phyloP scores from a whole-genome alignment of 1,140 invertebrate genomes.

The Drosophila varians region DNA sequence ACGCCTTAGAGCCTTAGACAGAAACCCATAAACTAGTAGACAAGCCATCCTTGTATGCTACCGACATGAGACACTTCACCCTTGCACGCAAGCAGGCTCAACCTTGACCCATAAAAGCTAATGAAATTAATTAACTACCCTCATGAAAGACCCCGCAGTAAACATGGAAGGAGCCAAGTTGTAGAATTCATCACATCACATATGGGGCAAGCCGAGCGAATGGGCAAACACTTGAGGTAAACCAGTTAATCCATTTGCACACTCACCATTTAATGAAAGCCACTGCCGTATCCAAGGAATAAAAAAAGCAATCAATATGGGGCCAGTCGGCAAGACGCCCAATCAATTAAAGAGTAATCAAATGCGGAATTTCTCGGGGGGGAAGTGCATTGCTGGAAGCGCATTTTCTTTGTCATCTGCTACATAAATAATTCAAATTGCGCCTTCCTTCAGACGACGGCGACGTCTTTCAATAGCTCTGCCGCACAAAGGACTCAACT shows the following conservation, averaged over 20 bases:
- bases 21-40: slow-evolving; percentile 6
- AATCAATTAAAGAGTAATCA: slow-evolving; percentile 33
- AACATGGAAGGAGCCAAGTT: slow-evolving; percentile 3
- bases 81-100: not conserved
- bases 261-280: slow-evolving; percentile 10
- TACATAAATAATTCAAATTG: slow-evolving; percentile 56
- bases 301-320: slow-evolving; percentile 14
- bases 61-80: slow-evolving; percentile 16
- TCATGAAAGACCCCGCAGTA: slow-evolving; percentile 11
- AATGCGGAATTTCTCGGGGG: not conserved
- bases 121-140: slow-evolving; percentile 54
- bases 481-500: slow-evolving; percentile 21
- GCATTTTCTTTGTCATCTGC: slow-evolving; percentile 37
- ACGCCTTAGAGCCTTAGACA: slow-evolving; percentile 9
- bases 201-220: not conserved
- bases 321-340: slow-evolving; percentile 3
- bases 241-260: slow-evolving; percentile 24
- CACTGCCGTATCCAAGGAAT: not conserved
- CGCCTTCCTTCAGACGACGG: slow-evolving; percentile 19
- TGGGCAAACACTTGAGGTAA: slow-evolving; percentile 22
- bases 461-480: slow-evolving; percentile 15
- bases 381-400: slow-evolving; percentile 9
- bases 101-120: slow-evolving; percentile 61
- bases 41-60: slow-evolving; percentile 6
- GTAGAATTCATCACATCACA: slow-evolving; percentile 1